A percentile compares a stretch with the other conserved stretches of the same genome.
Evolutionary conservation across 2,888 invertebrate species (phyloP).

Genomic region (Drosophila hawaiiensis): DNA sequence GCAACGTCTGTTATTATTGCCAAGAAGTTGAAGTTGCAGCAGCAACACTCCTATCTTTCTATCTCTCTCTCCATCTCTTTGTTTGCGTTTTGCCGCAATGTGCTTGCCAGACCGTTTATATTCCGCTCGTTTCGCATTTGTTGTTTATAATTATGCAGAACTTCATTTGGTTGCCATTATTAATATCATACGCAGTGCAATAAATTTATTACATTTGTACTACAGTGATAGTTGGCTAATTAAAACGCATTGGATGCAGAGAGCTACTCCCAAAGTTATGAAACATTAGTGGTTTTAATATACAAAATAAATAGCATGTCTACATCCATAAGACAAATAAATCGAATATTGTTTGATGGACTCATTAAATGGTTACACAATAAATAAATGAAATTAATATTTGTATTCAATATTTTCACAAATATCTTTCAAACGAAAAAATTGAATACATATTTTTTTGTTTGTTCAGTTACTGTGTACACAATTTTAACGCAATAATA

Average conservation of each 20-base stretch:
- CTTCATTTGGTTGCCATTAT: conserved; percentile 33
- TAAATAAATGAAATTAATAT: not conserved
- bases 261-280: not conserved
- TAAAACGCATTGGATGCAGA: not conserved
- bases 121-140: conserved; percentile 48
- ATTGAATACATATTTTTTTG: not conserved
- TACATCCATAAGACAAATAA: not conserved
- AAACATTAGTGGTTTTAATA: not conserved
- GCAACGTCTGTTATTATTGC: conserved; percentile 49
- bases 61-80: conserved; percentile 9
- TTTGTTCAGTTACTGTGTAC: not conserved
- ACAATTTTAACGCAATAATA: not conserved
- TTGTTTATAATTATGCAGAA: conserved; percentile 62
- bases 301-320: not conserved
- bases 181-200: conserved; percentile 11
- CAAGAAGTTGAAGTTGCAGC: conserved; percentile 57
- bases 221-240: not conserved
- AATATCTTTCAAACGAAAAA: not conserved
- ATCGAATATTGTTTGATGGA: not conserved
- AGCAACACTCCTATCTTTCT: conserved; percentile 1
- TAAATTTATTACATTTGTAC: conserved; percentile 26
- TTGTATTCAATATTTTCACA: not conserved
- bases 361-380: not conserved
- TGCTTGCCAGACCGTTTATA: conserved; percentile 36
- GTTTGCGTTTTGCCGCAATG: conserved; percentile 63